A percentile compares a stretch with the other conserved stretches of the same genome.
These are phyloP conservation scores for Lutraria lutraria DNA, from an alignment of 2,888 invertebrate species.

Conservation along the genomic window DNA sequence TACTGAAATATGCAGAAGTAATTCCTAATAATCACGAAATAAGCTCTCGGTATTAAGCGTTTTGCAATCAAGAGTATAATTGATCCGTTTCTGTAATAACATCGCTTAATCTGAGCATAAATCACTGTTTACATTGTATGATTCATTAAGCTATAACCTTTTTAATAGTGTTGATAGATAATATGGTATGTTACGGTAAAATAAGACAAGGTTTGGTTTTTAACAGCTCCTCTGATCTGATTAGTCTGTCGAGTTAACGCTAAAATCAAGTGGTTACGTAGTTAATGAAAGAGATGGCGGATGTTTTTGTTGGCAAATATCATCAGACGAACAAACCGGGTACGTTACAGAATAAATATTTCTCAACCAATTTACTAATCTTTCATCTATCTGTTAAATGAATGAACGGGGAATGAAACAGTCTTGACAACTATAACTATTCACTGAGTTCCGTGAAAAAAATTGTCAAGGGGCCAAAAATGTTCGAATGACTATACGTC, in stretches of 20 bases:
- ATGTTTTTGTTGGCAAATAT: constrained; percentile 50
- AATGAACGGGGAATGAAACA: constrained; percentile 12
- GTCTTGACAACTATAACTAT: constrained; percentile 31
- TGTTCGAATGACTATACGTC: background rate
- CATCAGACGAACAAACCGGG: constrained; percentile 26
- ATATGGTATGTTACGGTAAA: constrained; percentile 30
- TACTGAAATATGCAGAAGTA: constrained; percentile 1
- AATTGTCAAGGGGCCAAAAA: constrained; percentile 35
- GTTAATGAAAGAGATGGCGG: constrained; percentile 42
- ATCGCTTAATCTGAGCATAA: background rate
- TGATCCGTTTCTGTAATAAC: background rate
- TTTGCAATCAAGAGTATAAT: background rate
- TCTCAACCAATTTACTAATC: constrained; percentile 59
- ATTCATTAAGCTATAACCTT: constrained; percentile 6
- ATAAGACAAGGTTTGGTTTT: constrained; percentile 30
- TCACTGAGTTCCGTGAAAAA: constrained; percentile 5
- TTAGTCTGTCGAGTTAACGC: constrained; percentile 15
- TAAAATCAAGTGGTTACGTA: constrained; percentile 35
- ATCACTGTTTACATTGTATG: constrained; percentile 18
- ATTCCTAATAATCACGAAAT: background rate
- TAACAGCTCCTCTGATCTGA: constrained; percentile 26
- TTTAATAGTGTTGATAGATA: constrained; percentile 30
- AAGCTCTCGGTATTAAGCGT: constrained; percentile 2
- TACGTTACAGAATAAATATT: constrained; percentile 58
- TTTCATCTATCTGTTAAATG: constrained; percentile 47